These are phyloP conservation scores for Polypterus bichir DNA, from an alignment of 2,113 vertebrate species.

Conservation along the genomic window DNA sequence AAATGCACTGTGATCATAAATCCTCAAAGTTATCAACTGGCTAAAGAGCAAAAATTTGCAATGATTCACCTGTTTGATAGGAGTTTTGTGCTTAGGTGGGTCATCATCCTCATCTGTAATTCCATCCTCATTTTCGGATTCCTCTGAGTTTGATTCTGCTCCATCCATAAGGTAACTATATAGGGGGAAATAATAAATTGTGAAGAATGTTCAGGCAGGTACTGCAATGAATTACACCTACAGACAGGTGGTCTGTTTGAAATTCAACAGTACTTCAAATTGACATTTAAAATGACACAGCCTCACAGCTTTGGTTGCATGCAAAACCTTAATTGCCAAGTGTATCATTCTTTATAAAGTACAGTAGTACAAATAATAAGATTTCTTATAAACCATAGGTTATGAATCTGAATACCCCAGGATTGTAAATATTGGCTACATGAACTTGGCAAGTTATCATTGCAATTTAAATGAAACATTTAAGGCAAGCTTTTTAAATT, in stretches of 20 bases:
- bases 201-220: constrained; percentile 31
- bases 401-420: too few species aligned
- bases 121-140: constrained; percentile 29
- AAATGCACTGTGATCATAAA: too few species aligned
- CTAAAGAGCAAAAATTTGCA: neutral
- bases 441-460: too few species aligned
- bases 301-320: too few species aligned
- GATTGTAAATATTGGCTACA: too few species aligned
- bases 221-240: constrained; percentile 1
- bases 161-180: constrained; percentile 67
- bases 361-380: too few species aligned
- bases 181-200: neutral
- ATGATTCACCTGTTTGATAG: constrained; percentile 33
- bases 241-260: neutral
- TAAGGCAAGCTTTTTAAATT: too few species aligned
- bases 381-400: too few species aligned
- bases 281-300: neutral
- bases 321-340: too few species aligned
- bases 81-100: constrained; percentile 36
- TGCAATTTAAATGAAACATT: too few species aligned
- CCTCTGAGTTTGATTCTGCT: constrained; percentile 55
- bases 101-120: constrained; percentile 28
- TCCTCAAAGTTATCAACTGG: too few species aligned
- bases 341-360: too few species aligned
- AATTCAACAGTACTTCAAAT: neutral